phyloP scores from a whole-genome alignment of 2,113 vertebrate species.

The Rhizomys pruinosus region DNA sequence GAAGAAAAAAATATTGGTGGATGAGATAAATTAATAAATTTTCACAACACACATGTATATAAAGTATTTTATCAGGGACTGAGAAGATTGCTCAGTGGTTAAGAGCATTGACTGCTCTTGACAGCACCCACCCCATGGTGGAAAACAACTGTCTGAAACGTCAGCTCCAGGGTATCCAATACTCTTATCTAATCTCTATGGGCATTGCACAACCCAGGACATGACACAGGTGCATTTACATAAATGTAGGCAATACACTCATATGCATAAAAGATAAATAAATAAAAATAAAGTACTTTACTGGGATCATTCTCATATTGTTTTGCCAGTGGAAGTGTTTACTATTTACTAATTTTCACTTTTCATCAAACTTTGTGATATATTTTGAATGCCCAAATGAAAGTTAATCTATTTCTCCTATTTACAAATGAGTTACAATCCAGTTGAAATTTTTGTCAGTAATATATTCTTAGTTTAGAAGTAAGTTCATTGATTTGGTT shows the following conservation, averaged over 20 bases:
- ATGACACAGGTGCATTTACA: too few species aligned
- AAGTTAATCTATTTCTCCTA: not conserved
- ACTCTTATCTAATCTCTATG: too few species aligned
- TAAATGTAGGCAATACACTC: too few species aligned
- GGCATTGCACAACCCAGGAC: too few species aligned
- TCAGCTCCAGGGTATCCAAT: too few species aligned
- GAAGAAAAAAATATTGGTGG: not conserved
- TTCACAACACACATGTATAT: not conserved
- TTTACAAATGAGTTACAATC: not conserved
- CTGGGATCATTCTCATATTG: not conserved
- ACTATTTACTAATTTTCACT: not conserved
- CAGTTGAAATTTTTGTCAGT: not conserved
- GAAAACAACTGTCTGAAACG: too few species aligned
- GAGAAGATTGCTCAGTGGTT: too few species aligned
- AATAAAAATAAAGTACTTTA: too few species aligned
- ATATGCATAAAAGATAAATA: too few species aligned
- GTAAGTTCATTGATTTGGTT: slow-evolving; percentile 12
- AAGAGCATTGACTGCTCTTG: too few species aligned
- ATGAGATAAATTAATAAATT: not conserved
- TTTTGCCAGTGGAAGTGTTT: not conserved
- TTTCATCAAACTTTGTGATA: not conserved
- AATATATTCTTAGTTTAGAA: not conserved
- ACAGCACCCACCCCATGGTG: too few species aligned
- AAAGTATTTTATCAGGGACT: not conserved
- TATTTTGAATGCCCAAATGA: not conserved